Conservation (phyloP, 2,888 invertebrate species). For the Morpho achilles region DNA sequence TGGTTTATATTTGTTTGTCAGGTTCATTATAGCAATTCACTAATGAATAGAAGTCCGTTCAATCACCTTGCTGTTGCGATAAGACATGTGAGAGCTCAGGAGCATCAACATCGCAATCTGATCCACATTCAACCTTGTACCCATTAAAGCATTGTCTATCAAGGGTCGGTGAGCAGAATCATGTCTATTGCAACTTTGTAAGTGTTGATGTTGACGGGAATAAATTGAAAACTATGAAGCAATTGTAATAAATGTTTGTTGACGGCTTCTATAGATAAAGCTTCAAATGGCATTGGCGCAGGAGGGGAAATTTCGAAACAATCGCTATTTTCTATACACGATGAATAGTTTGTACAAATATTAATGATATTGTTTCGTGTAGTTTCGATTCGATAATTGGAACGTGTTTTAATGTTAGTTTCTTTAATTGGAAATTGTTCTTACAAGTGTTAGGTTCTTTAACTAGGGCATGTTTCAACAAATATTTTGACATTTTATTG, state of each 20-base stretch:
- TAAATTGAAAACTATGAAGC: conserved; percentile 24
- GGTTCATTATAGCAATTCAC: conserved; percentile 35
- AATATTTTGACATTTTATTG: too few relatives aligned
- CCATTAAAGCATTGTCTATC: conserved; percentile 57
- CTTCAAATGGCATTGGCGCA: conserved; percentile 8
- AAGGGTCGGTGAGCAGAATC: conserved; percentile 30
- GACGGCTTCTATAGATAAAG: conserved; percentile 15
- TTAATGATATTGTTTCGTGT: too few relatives aligned
- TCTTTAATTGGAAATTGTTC: too few relatives aligned
- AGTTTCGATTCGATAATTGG: too few relatives aligned
- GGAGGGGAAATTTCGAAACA: conserved; percentile 6
- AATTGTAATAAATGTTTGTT: conserved; percentile 17
- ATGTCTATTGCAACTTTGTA: conserved; percentile 31
- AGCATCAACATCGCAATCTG: conserved; percentile 43
- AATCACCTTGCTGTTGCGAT: conserved; percentile 39
- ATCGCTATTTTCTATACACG: not conserved
- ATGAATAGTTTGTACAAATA: not conserved
- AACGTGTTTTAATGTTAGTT: too few relatives aligned
- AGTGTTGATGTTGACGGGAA: conserved; percentile 21
- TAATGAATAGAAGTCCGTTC: conserved; percentile 42
- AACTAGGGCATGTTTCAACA: too few relatives aligned
- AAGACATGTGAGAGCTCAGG: conserved; percentile 32
- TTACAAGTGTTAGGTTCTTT: too few relatives aligned
- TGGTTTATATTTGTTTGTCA: too few relatives aligned
- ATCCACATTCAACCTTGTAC: conserved; percentile 56